Conservation (phyloP, 2,113 vertebrate species). For the Erythrocercus mccallii region DNA sequence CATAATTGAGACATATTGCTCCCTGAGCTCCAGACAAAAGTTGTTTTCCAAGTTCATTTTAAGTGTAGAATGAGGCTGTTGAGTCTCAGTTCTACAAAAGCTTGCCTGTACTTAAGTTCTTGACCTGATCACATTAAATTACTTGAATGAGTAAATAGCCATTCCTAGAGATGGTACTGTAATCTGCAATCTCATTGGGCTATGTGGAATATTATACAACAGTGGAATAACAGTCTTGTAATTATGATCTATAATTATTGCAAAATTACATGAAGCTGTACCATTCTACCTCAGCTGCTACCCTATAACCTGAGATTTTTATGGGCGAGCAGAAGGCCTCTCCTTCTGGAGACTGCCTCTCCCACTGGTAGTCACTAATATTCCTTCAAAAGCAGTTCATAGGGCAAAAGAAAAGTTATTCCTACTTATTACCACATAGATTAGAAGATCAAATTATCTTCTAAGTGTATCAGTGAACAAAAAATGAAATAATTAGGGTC, state of each 20-base stretch:
- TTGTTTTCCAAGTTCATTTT: not conserved
- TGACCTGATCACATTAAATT: not conserved
- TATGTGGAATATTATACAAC: not conserved
- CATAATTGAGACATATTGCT: not conserved
- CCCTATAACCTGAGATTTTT: not conserved
- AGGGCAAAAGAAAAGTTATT: constrained; percentile 38
- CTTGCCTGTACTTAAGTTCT: not conserved
- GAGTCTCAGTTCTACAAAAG: not conserved
- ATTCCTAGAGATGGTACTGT: not conserved
- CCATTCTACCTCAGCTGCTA: not conserved
- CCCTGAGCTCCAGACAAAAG: not conserved
- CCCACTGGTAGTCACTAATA: constrained; percentile 17
- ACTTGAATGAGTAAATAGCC: not conserved
- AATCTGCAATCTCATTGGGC: not conserved
- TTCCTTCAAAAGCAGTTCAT: constrained; percentile 32
- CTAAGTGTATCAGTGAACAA: constrained; percentile 25
- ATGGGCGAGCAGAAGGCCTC: not conserved
- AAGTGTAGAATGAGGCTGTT: not conserved
- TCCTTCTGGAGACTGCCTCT: not conserved
- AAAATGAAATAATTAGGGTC: constrained; percentile 57
- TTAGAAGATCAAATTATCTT: constrained; percentile 33
- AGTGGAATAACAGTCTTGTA: not conserved
- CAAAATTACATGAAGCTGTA: not conserved
- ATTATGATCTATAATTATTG: not conserved
- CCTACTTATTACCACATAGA: constrained; percentile 36